Base-by-base conservation (phyloP, 2,797 vertebrate genomes). In the Microchirus variegatus region DNA sequence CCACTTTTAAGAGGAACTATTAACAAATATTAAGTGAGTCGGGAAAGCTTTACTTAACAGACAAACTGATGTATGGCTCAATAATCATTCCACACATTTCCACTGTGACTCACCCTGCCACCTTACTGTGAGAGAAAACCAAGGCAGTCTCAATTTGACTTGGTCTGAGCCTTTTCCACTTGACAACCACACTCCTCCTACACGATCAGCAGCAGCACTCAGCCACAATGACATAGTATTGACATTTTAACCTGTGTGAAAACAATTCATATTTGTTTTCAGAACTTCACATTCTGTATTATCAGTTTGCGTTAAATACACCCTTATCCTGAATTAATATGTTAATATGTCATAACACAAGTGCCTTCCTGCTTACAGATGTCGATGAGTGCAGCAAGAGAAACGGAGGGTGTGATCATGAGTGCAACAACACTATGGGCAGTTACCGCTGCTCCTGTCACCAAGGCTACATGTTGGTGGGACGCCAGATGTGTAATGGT, bases 391-490 rank as follows among this genome's bases (percentile, higher is more conserved):
- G 98, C 84, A 68, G 56, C 69, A 84, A 42, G 0, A 74, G 68
- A 63, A 96, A 97, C 0, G 96, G 95, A 0, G 92, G 92, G 42
- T 99, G 98, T 80, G 93, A 91, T 76, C 97, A 99, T 2, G 77
- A 91, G 36, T 99, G 98, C 85, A 86, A 86, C 75, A 99, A 99
- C 93, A 94, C 92, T 1, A 84, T 89, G 1, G 98, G 97, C 51
- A 97, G 96, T 86, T 97, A 97, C 91, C 93, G 67, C 51, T 99
- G 98, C 62, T 92, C 92, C 7, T 99, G 98, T 87, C 83, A 84
- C 70, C 92, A 88, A 5, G 98, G 97, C 41, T 99, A 95, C 49
- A 17, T n/a, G 1, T 87, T 95, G 75, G 87, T 86, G 2, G 93
- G 95, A 63, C 84, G 84, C 81, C 94, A 87, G 87, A 88, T 53